A percentile compares a stretch with the other conserved stretches of the same genome.
Conservation (phyloP, 2,113 vertebrate genomes). For the Passerina amoena region DNA sequence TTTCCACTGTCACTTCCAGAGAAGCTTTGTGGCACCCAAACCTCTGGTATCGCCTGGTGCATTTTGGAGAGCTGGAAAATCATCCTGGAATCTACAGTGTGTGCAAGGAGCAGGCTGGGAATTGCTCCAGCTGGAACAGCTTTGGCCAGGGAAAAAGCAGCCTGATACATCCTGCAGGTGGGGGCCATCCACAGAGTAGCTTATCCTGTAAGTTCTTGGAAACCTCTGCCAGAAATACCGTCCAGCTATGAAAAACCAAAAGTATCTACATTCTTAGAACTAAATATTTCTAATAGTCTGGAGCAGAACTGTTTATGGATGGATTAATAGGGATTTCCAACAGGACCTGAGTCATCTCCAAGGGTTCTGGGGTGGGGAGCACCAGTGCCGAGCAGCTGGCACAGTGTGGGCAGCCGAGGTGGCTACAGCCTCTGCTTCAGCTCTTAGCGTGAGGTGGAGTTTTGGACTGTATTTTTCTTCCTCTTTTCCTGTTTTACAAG, state of each 20-base stretch:
- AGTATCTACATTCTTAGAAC: not conserved
- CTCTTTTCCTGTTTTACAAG: constrained; percentile 46
- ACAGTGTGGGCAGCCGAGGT: not conserved
- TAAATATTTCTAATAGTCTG: not conserved
- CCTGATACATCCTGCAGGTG: not conserved
- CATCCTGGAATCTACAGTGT: not conserved
- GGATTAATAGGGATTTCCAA: not conserved
- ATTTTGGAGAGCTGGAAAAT: not conserved
- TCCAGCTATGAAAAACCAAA: not conserved
- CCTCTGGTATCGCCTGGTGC: rapidly evolving
- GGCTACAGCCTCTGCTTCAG: not conserved
- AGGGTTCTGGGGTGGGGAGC: not conserved
- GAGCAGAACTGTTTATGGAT: not conserved
- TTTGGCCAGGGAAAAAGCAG: not conserved
- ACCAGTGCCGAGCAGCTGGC: not conserved
- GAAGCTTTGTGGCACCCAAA: rapidly evolving
- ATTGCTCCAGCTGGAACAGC: not conserved
- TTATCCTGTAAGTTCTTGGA: not conserved
- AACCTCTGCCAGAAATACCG: constrained; percentile 1
- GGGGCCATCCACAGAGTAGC: rapidly evolving
- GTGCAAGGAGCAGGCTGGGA: not conserved
- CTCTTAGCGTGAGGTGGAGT: not conserved
- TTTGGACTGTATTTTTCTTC: constrained; percentile 18
- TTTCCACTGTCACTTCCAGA: not conserved
- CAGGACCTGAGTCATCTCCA: not conserved